A percentile compares a stretch with the other conserved stretches of the same genome.
These are phyloP conservation scores for Mylabris sibirica DNA, from an alignment of 2,888 invertebrate genomes.

Conservation along the genomic window DNA sequence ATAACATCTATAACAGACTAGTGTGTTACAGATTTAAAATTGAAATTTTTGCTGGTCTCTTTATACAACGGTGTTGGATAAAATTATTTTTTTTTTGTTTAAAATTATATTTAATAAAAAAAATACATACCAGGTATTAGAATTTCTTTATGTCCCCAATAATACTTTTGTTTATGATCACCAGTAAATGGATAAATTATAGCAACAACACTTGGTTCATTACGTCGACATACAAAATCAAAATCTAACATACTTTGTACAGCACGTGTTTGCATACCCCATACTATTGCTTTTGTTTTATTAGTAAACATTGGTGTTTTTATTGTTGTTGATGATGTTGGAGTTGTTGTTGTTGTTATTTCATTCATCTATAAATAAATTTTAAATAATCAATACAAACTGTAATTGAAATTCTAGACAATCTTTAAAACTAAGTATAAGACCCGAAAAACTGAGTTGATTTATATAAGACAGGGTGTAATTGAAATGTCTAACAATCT, in stretches of 20 bases:
- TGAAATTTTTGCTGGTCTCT: too few relatives aligned
- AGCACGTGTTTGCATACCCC: constrained; percentile 99
- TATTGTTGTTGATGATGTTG: constrained; percentile 40
- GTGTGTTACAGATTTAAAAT: too few relatives aligned
- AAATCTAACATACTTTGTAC: constrained; percentile 97
- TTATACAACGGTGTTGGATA: too few relatives aligned
- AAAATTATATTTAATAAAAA: too few relatives aligned
- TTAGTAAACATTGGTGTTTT: constrained; percentile 75
- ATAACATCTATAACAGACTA: too few relatives aligned
- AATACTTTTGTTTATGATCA: constrained; percentile 99
- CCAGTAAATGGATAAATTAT: constrained; percentile 98
- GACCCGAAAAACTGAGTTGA: too few relatives aligned
- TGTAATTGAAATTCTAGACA: too few relatives aligned
- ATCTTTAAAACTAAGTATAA: too few relatives aligned
- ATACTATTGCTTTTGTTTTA: constrained; percentile 91
- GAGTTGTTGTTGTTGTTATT: constrained; percentile 36
- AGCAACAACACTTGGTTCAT: constrained; percentile 91
- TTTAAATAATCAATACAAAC: too few relatives aligned
- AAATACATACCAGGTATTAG: constrained; percentile 72
- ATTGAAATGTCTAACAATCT: too few relatives aligned
- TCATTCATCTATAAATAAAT: constrained; percentile 48
- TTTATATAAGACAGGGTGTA: too few relatives aligned
- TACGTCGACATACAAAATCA: constrained; percentile 90
- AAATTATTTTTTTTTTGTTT: too few relatives aligned
- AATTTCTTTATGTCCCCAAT: constrained; percentile 99